A percentile compares a stretch with the other conserved stretches of the same genome.
Evolutionary conservation across 2,888 invertebrate species (phyloP).

Genomic region (Amphiduros pacificus): DNA sequence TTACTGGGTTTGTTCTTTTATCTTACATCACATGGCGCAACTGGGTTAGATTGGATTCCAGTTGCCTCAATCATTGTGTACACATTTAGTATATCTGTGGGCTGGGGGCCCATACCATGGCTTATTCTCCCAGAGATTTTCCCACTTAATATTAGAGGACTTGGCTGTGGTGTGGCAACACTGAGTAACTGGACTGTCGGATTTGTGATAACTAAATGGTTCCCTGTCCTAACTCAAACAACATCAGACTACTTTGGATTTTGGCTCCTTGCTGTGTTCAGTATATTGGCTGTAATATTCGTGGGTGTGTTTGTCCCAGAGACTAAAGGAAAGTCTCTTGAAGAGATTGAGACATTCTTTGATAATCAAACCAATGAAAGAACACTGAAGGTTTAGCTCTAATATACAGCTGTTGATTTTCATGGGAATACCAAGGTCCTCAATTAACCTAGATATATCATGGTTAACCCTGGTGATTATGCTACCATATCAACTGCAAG

Average conservation of each 20-base stretch:
- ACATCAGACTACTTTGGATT: neutral
- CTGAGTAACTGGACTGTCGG: neutral
- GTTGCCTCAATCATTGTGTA: neutral
- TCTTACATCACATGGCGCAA: no score
- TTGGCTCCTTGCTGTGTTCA: neutral
- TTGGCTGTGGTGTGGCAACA: neutral
- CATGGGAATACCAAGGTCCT: no score
- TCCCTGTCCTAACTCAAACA: neutral
- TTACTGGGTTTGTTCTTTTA: neutral
- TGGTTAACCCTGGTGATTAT: no score
- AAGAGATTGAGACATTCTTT: no score
- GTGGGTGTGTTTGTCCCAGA: neutral
- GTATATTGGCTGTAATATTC: neutral
- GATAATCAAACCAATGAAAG: no score
- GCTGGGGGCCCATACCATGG: neutral
- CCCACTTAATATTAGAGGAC: neutral
- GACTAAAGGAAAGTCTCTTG: neutral
- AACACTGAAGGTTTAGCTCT: no score
- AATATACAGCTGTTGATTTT: no score
- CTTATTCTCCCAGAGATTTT: neutral
- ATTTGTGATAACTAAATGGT: neutral
- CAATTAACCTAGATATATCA: no score
- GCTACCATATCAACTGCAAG: no score
- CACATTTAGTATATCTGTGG: neutral
- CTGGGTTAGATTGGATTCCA: neutral